phyloP scores from a whole-genome alignment of 2,888 invertebrate genomes.

The Chironomus tentans region DNA sequence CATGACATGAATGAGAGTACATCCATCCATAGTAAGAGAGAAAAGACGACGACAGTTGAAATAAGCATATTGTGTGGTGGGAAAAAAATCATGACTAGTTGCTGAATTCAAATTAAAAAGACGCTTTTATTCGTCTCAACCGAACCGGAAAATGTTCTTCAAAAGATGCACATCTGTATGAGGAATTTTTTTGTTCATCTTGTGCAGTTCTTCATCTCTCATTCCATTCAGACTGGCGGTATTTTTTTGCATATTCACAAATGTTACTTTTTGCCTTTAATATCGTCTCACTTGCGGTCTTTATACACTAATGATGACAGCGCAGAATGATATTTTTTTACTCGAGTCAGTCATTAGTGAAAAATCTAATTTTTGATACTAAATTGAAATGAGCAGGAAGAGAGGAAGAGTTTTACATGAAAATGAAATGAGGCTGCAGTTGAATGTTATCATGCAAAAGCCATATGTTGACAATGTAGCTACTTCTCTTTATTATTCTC shows the following conservation, averaged over 20 bases:
- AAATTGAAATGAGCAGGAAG: neutral
- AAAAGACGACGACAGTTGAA: neutral
- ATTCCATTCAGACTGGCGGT: neutral
- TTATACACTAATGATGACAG: neutral
- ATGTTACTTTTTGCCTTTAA: neutral
- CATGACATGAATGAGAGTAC: too few species aligned
- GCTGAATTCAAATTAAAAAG: slow-evolving; percentile 13
- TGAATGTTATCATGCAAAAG: neutral
- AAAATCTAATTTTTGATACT: neutral
- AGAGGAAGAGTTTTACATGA: neutral
- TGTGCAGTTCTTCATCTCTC: neutral
- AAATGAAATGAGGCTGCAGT: too few species aligned
- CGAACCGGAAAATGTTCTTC: slow-evolving; percentile 16
- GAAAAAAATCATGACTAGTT: neutral
- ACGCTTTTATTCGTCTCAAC: slow-evolving; percentile 11
- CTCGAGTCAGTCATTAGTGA: slow-evolving; percentile 8
- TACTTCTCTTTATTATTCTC: too few species aligned
- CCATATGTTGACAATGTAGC: neutral
- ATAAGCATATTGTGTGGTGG: neutral
- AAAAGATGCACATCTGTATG: slow-evolving; percentile 7
- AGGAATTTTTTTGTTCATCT: neutral
- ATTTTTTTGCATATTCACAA: neutral
- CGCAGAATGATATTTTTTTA: neutral
- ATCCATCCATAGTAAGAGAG: neutral
- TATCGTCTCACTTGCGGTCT: neutral